Conservation (phyloP, 2,113 vertebrate species). For the Mustelus asterias region DNA sequence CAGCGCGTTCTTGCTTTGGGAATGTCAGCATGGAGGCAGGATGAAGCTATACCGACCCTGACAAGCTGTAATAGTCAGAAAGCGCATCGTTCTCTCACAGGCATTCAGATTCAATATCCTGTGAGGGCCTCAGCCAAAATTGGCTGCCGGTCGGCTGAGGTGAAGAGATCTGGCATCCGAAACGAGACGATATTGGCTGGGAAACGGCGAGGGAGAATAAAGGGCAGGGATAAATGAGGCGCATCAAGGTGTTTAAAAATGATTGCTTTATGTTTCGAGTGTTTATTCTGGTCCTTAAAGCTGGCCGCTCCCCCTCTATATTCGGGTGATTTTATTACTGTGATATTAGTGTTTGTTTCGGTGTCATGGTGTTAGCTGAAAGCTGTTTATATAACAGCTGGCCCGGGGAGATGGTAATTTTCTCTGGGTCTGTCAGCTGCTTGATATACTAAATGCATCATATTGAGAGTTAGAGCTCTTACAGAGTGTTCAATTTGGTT, state of each 20-base stretch:
- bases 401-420: not conserved
- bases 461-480: not conserved
- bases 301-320: not conserved
- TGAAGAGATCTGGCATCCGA: not conserved
- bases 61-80: not conserved
- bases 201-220: not conserved
- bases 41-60: not conserved
- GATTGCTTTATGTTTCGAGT: not conserved
- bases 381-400: not conserved
- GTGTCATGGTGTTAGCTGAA: not conserved
- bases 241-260: not conserved
- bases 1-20: not conserved
- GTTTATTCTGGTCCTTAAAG: not conserved
- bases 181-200: not conserved
- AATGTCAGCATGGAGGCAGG: not conserved
- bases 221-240: not conserved
- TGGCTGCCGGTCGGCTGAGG: not conserved
- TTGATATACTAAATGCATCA: slow-evolving; percentile 3
- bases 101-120: not conserved
- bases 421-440: not conserved
- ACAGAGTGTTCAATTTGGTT: not conserved
- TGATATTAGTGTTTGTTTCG: slow-evolving; percentile 2
- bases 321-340: not conserved
- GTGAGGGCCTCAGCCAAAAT: not conserved
- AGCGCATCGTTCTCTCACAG: not conserved